A percentile compares a stretch with the other conserved stretches of the same genome.
Evolutionary conservation across 2,113 vertebrate genomes (phyloP).

Genomic region (Thunnus maccoyii): DNA sequence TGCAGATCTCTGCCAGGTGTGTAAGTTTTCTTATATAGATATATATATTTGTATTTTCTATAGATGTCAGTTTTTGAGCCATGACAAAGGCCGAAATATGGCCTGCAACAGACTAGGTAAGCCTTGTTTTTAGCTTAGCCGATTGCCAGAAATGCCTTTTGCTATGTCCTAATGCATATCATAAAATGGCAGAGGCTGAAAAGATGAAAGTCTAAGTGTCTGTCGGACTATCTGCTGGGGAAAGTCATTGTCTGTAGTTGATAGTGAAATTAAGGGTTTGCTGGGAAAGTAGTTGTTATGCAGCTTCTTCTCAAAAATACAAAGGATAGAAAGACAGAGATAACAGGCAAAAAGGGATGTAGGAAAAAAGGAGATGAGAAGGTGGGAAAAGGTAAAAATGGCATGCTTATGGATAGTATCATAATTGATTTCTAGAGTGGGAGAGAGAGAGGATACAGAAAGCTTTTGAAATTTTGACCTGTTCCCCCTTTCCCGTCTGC

Average conservation of each 20-base stretch:
- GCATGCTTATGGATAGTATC: slow-evolving; percentile 3
- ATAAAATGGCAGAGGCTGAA: no score
- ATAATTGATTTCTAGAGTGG: neutral
- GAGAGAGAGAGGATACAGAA: slow-evolving; percentile 7
- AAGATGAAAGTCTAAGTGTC: neutral
- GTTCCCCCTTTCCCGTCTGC: slow-evolving; percentile 12
- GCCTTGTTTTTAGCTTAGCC: no score
- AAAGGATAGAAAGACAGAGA: neutral
- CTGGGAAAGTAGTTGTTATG: slow-evolving; percentile 21
- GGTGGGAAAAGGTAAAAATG: neutral
- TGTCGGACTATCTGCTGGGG: slow-evolving; percentile 14
- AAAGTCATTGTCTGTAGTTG: slow-evolving; percentile 22
- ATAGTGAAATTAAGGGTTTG: slow-evolving; percentile 48
- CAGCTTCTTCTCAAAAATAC: slow-evolving; percentile 15
- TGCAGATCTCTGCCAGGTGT: no score
- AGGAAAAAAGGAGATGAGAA: neutral
- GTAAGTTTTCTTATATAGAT: no score
- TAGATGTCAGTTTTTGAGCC: no score
- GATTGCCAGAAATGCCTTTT: no score
- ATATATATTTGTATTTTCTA: no score
- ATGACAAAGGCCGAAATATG: no score
- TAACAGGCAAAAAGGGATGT: neutral
- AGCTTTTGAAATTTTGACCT: neutral
- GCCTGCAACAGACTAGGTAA: no score
- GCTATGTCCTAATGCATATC: no score